Evolutionary conservation across 2,888 invertebrate genomes (phyloP), one percentile per base, ranked within the genome.

Genomic region (Carpatolechia fugitivella): DNA sequence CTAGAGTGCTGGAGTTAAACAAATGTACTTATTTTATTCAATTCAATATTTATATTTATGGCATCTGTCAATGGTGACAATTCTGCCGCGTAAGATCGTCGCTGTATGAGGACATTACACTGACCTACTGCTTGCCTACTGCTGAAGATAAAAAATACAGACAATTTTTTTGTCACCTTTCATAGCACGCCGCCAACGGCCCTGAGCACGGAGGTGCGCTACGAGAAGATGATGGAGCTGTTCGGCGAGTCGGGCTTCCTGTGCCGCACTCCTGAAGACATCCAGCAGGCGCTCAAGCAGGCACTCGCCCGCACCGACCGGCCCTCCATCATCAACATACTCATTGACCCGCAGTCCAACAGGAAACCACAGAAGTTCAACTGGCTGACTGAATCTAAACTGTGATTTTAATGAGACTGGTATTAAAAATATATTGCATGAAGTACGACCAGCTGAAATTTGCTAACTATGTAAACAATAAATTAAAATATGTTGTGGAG

Each of bases 361-460:
- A 93, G 98, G 61, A 98, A 98, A 82, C 93, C 95, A 36, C 99
- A 99, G 87, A 92, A 95, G 14, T 98, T 97, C 80, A 94, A 92
- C 75, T 98, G 98, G 98, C 91, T 98, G 4, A 98, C 98, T 0
- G 96, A 97, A 84, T 97, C 98, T 5, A 98, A 98, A 82, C 89
- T 97, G 68, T 97, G 92, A 92, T 70, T 31, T 31, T 47, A 10
- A 10, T 18, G 14, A 4, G 5, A 13, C n/a, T 11, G 11, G 6
- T 29, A 7, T 4, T 29, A 11, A 6, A 1, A 3, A 18, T 8
- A 10, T 40, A 14, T 40, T 18, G n/a, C 1, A 13, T n/a, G 1
- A 13, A n/a, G 13, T n/a, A n/a, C n/a, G n/a, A n/a, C n/a, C n/a
- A n/a, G n/a, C n/a, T n/a, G n/a, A n/a, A n/a, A n/a, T n/a, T n/a